Percentiles rank a stretch among this genome's conserved stretches.
Conservation (phyloP, 2,797 vertebrate species). For the Megalops cyprinoides region DNA sequence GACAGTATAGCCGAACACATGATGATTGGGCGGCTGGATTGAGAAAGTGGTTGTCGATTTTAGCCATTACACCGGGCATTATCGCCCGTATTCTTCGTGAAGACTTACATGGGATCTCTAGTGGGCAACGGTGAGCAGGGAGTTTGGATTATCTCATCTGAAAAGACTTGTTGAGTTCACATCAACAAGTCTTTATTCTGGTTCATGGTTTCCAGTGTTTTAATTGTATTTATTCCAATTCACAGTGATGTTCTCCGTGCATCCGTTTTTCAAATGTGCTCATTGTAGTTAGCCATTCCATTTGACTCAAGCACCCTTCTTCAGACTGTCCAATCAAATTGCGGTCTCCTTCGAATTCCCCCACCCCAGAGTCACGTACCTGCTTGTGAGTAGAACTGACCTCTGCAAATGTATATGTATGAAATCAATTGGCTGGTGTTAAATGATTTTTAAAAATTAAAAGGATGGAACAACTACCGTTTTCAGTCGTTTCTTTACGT, state of each 20-base stretch:
- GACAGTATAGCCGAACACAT: neutral
- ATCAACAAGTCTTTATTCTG: neutral
- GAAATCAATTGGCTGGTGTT: conserved; percentile 6
- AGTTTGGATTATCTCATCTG: neutral
- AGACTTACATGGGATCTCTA: neutral
- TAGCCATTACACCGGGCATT: too few relatives aligned
- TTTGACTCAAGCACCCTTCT: neutral
- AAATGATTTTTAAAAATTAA: conserved; percentile 11
- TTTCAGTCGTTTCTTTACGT: neutral
- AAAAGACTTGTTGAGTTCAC: neutral
- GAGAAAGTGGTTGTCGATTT: neutral
- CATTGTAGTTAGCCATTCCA: neutral
- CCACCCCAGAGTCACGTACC: neutral
- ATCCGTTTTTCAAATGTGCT: conserved; percentile 4
- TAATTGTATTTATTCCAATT: neutral
- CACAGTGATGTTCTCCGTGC: neutral
- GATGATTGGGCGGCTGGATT: neutral
- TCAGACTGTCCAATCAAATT: neutral
- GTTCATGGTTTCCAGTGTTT: neutral
- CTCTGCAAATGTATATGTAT: neutral
- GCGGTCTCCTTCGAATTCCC: neutral
- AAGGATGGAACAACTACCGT: neutral
- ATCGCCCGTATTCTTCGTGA: neutral
- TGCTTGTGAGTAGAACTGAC: neutral
- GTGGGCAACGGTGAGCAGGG: neutral